These are phyloP conservation scores for Lycia hirtaria DNA, from an alignment of 2,888 invertebrate species.

Conservation along the genomic window DNA sequence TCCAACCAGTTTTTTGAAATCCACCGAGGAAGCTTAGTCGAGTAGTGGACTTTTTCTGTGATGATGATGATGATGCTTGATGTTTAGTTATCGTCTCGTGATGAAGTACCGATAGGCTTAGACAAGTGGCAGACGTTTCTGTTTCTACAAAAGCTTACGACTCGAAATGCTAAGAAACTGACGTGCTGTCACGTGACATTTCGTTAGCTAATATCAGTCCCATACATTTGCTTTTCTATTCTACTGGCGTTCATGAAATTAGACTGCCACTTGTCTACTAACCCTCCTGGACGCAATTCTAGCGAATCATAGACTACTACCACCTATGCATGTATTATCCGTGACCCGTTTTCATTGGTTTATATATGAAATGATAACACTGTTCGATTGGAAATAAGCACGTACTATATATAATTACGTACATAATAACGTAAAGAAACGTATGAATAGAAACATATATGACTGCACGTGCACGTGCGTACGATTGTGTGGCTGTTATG, in stretches of 20 bases:
- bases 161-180: no score
- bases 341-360: conserved; percentile 34
- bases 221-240: conserved; percentile 6
- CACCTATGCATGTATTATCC: not conserved
- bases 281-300: conserved; percentile 18
- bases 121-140: no score
- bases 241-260: not conserved
- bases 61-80: no score
- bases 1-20: no score
- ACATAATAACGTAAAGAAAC: conserved; percentile 6
- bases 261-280: no score
- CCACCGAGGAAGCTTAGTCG: no score
- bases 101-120: no score
- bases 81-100: no score
- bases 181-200: no score
- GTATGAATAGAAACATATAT: not conserved
- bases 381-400: conserved; percentile 30
- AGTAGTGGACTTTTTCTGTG: no score
- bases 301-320: not conserved
- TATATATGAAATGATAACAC: conserved; percentile 36
- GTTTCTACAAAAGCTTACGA: no score
- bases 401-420: conserved; percentile 5
- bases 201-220: no score
- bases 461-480: not conserved
- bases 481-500: not conserved